A percentile compares a stretch with the other conserved stretches of the same genome.
Conservation (phyloP, 1,140 invertebrate genomes). For the Brachystomella parvula region DNA sequence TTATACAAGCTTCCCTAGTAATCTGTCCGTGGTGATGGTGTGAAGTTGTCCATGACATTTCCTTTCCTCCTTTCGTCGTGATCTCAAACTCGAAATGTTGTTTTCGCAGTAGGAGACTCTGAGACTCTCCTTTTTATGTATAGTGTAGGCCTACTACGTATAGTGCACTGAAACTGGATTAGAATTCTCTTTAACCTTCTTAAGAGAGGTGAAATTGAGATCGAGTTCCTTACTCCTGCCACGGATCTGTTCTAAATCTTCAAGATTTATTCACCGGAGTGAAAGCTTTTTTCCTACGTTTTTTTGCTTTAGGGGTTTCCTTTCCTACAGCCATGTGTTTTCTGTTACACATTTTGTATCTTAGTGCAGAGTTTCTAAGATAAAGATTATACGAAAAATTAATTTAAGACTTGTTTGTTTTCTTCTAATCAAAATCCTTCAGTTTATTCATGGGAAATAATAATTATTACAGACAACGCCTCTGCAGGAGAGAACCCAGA, state of each 20-base stretch:
- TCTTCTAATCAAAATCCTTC: constrained; percentile 3
- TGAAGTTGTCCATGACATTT: too few relatives aligned
- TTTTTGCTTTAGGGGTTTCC: too few relatives aligned
- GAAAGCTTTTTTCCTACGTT: not conserved
- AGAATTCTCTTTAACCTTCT: not conserved
- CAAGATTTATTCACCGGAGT: not conserved
- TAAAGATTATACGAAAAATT: not conserved
- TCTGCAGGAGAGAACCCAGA: not conserved
- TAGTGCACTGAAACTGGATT: too few relatives aligned
- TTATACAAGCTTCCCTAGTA: too few relatives aligned
- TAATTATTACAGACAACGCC: constrained; percentile 6
- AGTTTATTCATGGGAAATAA: constrained; percentile 1
- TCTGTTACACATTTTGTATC: not conserved
- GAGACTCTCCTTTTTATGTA: too few relatives aligned
- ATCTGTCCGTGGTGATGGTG: too few relatives aligned
- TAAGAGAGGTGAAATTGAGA: not conserved
- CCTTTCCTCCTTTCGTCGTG: too few relatives aligned
- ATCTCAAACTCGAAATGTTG: too few relatives aligned
- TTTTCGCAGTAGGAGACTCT: too few relatives aligned
- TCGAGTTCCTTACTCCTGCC: not conserved
- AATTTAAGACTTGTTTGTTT: constrained; percentile 11
- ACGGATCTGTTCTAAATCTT: not conserved
- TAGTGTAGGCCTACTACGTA: too few relatives aligned
- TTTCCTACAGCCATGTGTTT: constrained; percentile 2
- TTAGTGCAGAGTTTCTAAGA: not conserved